Evolutionary conservation across 1,140 invertebrate species (phyloP), one percentile per base, ranked within the genome.

Genomic region (Paralvinella palmiformis): DNA sequence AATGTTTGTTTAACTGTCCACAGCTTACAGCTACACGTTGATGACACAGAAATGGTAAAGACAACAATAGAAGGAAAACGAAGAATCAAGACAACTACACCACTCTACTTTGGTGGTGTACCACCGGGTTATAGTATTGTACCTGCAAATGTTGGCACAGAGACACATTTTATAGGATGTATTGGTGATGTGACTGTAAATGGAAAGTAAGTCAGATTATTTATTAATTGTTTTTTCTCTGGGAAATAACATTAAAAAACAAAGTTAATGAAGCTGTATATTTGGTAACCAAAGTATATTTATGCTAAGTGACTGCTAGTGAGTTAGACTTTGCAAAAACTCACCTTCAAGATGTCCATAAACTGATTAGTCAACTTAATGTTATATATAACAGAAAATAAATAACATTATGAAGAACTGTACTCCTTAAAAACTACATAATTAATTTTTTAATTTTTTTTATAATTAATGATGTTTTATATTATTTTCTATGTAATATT

Each of bases 131-230:
- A 86, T 56, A 77, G 80, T 15, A 78, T 83, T 1, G 73, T 77
- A 1, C 60, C 65, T 17, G 71, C 71, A 7, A 78, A 77, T 5
- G 69, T 71, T n/a, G 79, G 75, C 41, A 74, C 79, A 2, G 79
- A 45, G 15, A 57, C 50, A 10, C 66, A 86, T 0, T 92, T 93
- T 73, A 79, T 84, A 29, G 93, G 93, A 1, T 95, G 92, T 73
- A 87, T 96, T 48, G 89, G 89, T 13, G 92, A 96, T 74, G 86
- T 89, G 1, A 92, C 90, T 1, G 76, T 94, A 3, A 93, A 94
- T 72, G 88, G 88, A 24, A 82, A 81, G 24, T 79, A 70, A 68
- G 71, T 65, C 29, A 15, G 17, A n/a, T 56, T 57, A n/a, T 10
- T 41, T 41, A 41, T 41, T 41, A 41, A 13, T 41, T 41, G n/a